A percentile compares a stretch with the other conserved stretches of the same genome.
Evolutionary conservation across 2,797 vertebrate species (phyloP).

Genomic region (Channa striata): DNA sequence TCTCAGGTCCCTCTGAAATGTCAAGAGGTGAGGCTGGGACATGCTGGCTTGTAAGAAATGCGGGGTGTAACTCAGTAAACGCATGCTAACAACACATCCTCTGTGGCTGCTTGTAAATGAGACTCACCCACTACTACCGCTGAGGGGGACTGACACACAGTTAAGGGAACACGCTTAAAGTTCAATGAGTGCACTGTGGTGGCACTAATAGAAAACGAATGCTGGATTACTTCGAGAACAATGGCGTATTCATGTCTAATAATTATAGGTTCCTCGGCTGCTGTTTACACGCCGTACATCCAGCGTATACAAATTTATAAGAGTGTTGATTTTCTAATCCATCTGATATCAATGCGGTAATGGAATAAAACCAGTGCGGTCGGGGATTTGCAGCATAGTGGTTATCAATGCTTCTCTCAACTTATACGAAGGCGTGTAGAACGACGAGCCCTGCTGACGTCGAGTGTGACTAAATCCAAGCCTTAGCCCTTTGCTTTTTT

Average conservation of each 20-base stretch:
- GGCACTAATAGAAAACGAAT: slow-evolving; percentile 26
- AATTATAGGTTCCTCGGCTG: slow-evolving; percentile 28
- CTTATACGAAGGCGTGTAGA: slow-evolving; percentile 35
- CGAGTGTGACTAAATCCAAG: slow-evolving; percentile 59
- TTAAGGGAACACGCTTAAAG: slow-evolving; percentile 35
- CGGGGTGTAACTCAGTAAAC: slow-evolving; percentile 68
- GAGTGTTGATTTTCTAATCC: slow-evolving; percentile 58
- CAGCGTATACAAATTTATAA: slow-evolving; percentile 63
- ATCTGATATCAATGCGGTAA: slow-evolving; percentile 43
- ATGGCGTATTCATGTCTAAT: slow-evolving; percentile 13
- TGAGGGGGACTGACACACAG: slow-evolving; percentile 4
- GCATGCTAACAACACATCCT: slow-evolving; percentile 74
- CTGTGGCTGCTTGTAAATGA: slow-evolving; percentile 60
- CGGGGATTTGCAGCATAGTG: slow-evolving; percentile 39
- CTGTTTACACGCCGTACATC: slow-evolving; percentile 37
- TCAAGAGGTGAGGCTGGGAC: slow-evolving; percentile 78
- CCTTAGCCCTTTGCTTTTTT: slow-evolving; percentile 59
- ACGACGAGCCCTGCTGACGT: slow-evolving; percentile 57
- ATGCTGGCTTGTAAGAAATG: slow-evolving; percentile 48
- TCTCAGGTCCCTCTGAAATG: slow-evolving; percentile 77
- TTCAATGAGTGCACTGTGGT: slow-evolving; percentile 62
- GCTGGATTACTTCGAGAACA: slow-evolving; percentile 31
- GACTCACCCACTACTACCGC: slow-evolving; percentile 33
- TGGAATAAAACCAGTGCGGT: slow-evolving; percentile 31
- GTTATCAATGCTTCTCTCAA: slow-evolving; percentile 45